Conservation (phyloP, 2,797 vertebrate species). For the Lagocephalus sceleratus region DNA sequence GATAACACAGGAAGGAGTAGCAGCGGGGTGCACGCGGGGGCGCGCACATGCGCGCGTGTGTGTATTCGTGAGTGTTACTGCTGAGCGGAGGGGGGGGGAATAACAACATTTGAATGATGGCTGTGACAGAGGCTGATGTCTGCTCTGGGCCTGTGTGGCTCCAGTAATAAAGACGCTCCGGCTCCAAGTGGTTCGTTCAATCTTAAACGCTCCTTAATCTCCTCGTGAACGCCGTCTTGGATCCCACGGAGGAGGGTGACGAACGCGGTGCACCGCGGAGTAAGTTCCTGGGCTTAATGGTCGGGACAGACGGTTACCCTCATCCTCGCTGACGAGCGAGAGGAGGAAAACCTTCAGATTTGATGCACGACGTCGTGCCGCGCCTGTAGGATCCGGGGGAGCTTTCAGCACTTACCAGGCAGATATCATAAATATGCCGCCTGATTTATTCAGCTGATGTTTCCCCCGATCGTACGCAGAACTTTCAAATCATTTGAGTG, state of each 20-base stretch:
- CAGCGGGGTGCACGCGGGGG: neutral
- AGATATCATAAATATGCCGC: conserved; percentile 18
- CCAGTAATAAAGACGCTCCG: conserved; percentile 55
- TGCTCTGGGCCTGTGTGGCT: conserved; percentile 59
- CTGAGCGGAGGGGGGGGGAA: conserved; percentile 32
- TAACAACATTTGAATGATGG: conserved; percentile 64
- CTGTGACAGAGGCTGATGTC: conserved; percentile 62
- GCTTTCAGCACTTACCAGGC: conserved; percentile 19
- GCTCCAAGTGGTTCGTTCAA: conserved; percentile 53
- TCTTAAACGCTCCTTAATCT: conserved; percentile 68
- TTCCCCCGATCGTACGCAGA: conserved; percentile 24
- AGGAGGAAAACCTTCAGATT: neutral
- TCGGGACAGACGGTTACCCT: conserved; percentile 11
- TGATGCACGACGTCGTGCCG: no score
- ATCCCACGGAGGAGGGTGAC: conserved; percentile 47
- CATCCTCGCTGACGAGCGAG: neutral
- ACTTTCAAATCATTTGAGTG: conserved; percentile 44
- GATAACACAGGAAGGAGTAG: neutral
- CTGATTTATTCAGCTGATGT: conserved; percentile 24
- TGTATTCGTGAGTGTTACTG: conserved; percentile 18
- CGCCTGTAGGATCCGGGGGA: neutral
- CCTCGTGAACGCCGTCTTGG: conserved; percentile 46
- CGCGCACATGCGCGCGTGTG: conserved; percentile 1
- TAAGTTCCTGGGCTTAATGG: conserved; percentile 22
- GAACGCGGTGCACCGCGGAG: conserved; percentile 40